Percentiles rank a stretch among this genome's conserved stretches.
Conservation (phyloP, 2,113 vertebrate species). For the Grus americana region DNA sequence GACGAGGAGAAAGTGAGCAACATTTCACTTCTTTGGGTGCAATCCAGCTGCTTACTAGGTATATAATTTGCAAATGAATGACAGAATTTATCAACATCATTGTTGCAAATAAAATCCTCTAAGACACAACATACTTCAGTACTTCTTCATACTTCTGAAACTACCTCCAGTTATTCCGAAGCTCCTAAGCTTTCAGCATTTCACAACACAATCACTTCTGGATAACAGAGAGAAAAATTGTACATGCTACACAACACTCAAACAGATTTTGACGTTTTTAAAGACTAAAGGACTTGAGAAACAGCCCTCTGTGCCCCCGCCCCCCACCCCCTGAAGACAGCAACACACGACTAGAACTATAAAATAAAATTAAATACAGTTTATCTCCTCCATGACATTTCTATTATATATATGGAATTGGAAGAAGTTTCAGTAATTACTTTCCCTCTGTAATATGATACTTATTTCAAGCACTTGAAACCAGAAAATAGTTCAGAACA, state of each 20-base stretch:
- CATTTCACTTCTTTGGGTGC: neutral
- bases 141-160: neutral
- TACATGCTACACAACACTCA: neutral
- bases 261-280: neutral
- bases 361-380: slow-evolving; percentile 33
- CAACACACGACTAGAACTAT: neutral
- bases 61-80: neutral
- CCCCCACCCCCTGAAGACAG: neutral
- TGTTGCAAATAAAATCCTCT: neutral
- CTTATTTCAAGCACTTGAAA: neutral
- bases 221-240: neutral
- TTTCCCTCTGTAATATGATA: neutral
- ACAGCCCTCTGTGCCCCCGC: neutral
- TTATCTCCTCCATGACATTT: neutral
- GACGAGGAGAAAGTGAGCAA: neutral
- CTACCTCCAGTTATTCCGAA: neutral
- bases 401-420: neutral
- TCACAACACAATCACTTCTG: neutral
- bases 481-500: slow-evolving; percentile 35
- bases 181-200: neutral
- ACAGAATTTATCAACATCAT: neutral
- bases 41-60: neutral
- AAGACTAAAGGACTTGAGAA: neutral
- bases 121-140: neutral
- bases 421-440: slow-evolving; percentile 16